Base-by-base conservation (phyloP, 2,888 invertebrate genomes). In the Leucania comma region DNA sequence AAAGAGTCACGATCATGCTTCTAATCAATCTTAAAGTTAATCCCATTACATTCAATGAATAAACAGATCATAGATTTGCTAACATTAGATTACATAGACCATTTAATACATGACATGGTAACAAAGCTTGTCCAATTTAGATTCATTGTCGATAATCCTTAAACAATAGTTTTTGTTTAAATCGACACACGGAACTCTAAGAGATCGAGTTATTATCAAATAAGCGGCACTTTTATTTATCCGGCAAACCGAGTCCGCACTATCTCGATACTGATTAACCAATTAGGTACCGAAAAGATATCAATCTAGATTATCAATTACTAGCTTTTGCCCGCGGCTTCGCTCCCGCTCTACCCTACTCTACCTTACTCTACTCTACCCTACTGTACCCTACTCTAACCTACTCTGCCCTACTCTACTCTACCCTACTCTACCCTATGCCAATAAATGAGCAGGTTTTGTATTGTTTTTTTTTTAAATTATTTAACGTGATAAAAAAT, bases 41-140 rank as follows among this genome's bases (percentile, higher is more conserved):
- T 65, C 64, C 51, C 68, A 66, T 72, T 76, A 81, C 61, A 72
- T 50, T 14, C 8, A 76, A 78, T 50, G 67, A 70, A 51, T 61
- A 66, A 72, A 67, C 56, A 72, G 72, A 62, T 66, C 54, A 75
- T 62, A 75, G 71, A 78, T 80, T 78, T 54, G 24, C 70, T 17
- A 54, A 75, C 75, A 75, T 62, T 38, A 57, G 64, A 80, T 78
- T 65, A 76, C 61, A 79, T 53, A 67, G 61, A 63, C 26, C 78
- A 78, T 68, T 72, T 81, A 63, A 77, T 59, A 65, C 66, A 72
- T 57, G 32, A 80, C 74, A 78, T 62, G 42, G 74, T 61, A 62
- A 70, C 78, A 80, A 83, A 56, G 67, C 74, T 68, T 78, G 75
- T 83, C 56, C 72, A 83, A 84, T 84, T 83, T 75, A 84, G 84